Percentiles rank a stretch among this genome's conserved stretches.
These are phyloP conservation scores for Malurus melanocephalus DNA, from an alignment of 2,113 vertebrate species.

Conservation along the genomic window DNA sequence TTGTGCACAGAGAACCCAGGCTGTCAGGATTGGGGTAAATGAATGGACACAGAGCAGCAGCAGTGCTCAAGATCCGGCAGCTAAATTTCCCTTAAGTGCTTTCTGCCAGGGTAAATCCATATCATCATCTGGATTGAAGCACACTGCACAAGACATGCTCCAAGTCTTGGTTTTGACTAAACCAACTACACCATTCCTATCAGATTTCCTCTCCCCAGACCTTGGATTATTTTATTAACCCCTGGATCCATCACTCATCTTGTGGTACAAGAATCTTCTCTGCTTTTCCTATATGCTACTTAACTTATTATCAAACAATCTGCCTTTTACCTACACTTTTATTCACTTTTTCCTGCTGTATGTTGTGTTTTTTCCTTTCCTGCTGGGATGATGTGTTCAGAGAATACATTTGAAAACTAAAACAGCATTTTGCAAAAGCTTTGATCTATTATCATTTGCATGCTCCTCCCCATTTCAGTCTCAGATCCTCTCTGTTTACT, in stretches of 20 bases:
- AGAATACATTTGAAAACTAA: neutral
- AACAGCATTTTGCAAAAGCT: neutral
- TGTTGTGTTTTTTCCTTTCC: neutral
- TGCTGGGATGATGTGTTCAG: neutral
- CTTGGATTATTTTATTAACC: neutral
- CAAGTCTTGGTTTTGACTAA: neutral
- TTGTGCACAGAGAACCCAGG: neutral
- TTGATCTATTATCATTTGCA: neutral
- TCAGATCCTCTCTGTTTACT: neutral
- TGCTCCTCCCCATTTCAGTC: neutral
- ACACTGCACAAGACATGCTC: neutral
- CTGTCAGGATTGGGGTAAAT: no score
- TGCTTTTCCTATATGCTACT: neutral
- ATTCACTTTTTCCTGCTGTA: neutral
- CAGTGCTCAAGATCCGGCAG: neutral
- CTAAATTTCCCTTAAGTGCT: neutral
- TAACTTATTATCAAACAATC: neutral
- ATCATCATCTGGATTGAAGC: neutral
- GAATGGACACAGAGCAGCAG: accelerated
- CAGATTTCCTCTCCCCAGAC: neutral
- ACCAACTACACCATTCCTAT: neutral
- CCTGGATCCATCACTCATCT: neutral
- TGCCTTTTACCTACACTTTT: neutral
- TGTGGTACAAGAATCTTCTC: neutral
- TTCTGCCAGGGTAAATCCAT: neutral